Percentiles rank a stretch among this genome's conserved stretches.
These are phyloP conservation scores for Porites rus DNA, from an alignment of 92 coral and sea anemone species.

Conservation along the genomic window DNA sequence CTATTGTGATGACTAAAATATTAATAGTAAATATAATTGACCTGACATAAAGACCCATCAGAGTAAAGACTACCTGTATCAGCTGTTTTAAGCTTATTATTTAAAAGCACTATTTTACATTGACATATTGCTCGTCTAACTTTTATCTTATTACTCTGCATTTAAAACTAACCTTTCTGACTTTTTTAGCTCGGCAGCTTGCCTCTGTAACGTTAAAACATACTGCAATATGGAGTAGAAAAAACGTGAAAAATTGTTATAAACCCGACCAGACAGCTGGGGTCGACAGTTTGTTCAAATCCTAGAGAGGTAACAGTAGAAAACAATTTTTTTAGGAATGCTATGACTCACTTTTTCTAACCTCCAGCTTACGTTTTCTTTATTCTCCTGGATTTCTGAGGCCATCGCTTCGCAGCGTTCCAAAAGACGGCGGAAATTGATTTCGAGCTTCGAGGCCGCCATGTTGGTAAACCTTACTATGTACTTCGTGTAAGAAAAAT, in stretches of 20 bases:
- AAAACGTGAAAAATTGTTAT: neutral
- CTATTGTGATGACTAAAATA: too few species aligned
- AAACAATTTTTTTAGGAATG: too few species aligned
- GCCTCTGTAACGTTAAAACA: conserved; percentile 86
- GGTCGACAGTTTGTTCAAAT: too few species aligned
- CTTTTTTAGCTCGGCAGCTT: conserved; percentile 80
- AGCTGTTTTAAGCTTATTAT: too few species aligned
- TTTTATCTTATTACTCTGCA: too few species aligned
- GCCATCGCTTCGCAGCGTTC: conserved; percentile 94
- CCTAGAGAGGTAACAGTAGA: too few species aligned
- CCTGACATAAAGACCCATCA: too few species aligned
- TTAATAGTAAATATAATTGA: too few species aligned
- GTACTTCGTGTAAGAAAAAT: neutral
- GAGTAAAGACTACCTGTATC: too few species aligned
- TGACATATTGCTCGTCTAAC: too few species aligned
- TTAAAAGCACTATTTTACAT: too few species aligned
- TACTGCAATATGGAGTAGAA: conserved; percentile 58
- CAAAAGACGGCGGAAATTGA: conserved; percentile 84
- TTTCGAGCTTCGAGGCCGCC: conserved; percentile 71
- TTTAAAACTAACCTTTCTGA: conserved; percentile 56
- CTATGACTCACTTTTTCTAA: conserved; percentile 75
- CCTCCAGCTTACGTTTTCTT: conserved; percentile 89
- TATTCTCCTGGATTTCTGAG: conserved; percentile 74
- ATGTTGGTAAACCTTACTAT: neutral
- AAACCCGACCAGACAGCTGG: neutral